These are phyloP conservation scores for Masticophis lateralis DNA, from an alignment of 2,797 vertebrate species.

Conservation along the genomic window DNA sequence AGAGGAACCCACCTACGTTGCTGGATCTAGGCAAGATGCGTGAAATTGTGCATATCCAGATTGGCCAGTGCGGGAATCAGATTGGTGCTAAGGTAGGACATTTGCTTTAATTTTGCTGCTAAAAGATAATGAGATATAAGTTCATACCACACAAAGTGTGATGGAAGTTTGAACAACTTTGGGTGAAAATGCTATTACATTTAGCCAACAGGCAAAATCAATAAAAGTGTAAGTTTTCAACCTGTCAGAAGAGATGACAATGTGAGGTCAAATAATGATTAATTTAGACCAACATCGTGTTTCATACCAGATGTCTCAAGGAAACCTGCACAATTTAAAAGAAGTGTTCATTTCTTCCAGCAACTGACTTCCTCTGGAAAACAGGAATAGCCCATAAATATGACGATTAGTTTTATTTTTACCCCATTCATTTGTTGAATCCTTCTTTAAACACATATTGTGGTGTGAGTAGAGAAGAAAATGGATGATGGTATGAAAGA, in stretches of 20 bases:
- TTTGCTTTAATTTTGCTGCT: neutral
- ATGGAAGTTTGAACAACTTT: neutral
- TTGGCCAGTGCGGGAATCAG: conserved; percentile 98
- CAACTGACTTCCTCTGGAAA: neutral
- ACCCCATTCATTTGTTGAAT: neutral
- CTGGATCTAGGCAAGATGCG: conserved; percentile 79
- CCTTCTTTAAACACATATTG: neutral
- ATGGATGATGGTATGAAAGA: neutral
- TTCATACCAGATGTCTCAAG: neutral
- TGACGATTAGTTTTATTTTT: neutral
- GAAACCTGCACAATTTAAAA: neutral
- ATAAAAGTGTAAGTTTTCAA: neutral
- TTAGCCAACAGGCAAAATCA: neutral
- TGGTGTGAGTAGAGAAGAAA: neutral
- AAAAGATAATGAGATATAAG: neutral
- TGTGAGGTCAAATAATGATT: neutral
- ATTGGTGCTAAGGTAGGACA: conserved; percentile 90
- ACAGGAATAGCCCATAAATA: neutral
- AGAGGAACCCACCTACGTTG: neutral
- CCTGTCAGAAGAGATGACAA: neutral
- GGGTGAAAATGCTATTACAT: neutral
- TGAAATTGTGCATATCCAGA: conserved; percentile 96
- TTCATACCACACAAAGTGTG: neutral
- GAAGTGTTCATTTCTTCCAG: too few relatives aligned
- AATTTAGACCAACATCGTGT: neutral